Evolutionary conservation across 2,888 invertebrate species (phyloP), one percentile per base, ranked within the genome.

Genomic region (Pharmacophagus antenor): DNA sequence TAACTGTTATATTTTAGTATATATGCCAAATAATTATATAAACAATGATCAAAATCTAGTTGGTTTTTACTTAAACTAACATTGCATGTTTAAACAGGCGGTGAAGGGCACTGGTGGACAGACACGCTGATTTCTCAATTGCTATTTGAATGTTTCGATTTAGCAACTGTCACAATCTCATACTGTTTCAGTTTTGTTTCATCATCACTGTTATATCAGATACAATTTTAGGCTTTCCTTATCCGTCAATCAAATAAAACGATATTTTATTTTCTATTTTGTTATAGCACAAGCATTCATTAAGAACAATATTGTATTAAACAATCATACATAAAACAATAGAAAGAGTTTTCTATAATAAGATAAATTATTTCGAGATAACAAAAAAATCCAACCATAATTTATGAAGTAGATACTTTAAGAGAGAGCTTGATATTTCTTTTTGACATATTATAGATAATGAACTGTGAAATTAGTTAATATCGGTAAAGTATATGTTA

Each of bases 21-120:
- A 52, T 17, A 20, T 42, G 37, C 37, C 25, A 48, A 54, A 56
- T 20, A 20, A 42, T 51, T 51, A 41, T 27, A 47, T 49, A 56
- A 54, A 61, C 55, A 52, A 61, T 56, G 42, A 52, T 42, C 51
- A 52, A 52, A 52, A 42, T 51, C 55, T 47, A 56, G 27, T 53
- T 22, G 53, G 17, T 56, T 53, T 61, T 48, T 44, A 42, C 52
- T 41, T 2, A 41, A 54, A 48, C 18, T 41, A 25, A 21, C 42
- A 31, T 53, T 56, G 61, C 52, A 61, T 56, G 53, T 61, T 56
- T 61, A 47, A 53, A 31, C 61, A 61, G 42, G 42, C 52, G 46
- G 61, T 61, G 56, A 61, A 61, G 61, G 61, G 61, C 61, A 48
- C 27, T 56, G 56, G n/a, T n/a, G n/a, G 61, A 61, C 56, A 42